Evolutionary conservation across 2,113 vertebrate species (phyloP).

Genomic region (Stictonetta naevosa): DNA sequence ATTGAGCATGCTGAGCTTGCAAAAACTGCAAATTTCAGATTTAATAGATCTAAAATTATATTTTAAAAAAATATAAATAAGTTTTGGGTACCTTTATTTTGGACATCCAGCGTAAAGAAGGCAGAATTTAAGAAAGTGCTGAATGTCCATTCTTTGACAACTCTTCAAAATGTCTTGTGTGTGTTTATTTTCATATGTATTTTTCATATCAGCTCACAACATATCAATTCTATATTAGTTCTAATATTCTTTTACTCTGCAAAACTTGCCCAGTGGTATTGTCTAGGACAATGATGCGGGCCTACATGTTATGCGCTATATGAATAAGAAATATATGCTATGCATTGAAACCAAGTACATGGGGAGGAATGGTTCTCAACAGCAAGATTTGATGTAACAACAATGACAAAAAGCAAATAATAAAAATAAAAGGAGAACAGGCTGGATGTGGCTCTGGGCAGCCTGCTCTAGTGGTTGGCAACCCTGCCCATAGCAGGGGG

Average conservation of each 20-base stretch:
- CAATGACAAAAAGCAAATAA: background rate
- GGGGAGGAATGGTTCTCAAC: background rate
- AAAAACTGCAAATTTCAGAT: slow-evolving; percentile 38
- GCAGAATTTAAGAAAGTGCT: background rate
- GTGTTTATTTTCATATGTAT: background rate
- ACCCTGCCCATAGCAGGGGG: too few relatives aligned
- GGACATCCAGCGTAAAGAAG: background rate
- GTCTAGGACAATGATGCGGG: background rate
- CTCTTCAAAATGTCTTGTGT: background rate
- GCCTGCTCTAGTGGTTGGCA: too few relatives aligned
- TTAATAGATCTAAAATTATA: slow-evolving; percentile 36
- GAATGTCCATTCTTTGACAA: background rate
- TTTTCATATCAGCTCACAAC: background rate
- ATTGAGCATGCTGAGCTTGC: slow-evolving; percentile 46
- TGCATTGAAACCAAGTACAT: background rate
- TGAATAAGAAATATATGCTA: background rate
- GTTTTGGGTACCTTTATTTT: background rate
- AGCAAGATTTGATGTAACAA: background rate
- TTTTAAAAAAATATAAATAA: background rate
- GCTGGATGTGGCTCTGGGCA: too few relatives aligned
- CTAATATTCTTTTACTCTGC: background rate
- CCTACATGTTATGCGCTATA: background rate
- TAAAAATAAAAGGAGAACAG: background rate
- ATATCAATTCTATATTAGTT: background rate
- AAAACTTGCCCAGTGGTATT: background rate